phyloP scores from a whole-genome alignment of 2,888 invertebrate species.

The Linnaemya vulpina region DNA sequence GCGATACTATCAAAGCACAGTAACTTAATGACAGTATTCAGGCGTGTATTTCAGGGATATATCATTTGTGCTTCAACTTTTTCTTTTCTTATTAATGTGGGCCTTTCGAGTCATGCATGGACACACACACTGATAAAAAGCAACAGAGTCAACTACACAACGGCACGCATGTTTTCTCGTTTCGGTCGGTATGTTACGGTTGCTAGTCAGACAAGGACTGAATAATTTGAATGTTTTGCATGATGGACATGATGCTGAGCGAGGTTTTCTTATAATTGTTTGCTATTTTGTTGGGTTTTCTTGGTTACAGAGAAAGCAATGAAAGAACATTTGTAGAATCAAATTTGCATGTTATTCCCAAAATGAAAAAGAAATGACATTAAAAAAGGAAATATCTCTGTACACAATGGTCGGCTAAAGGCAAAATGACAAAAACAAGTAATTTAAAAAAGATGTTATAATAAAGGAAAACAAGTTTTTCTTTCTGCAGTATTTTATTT shows the following conservation, averaged over 20 bases:
- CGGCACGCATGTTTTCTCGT: slow-evolving; percentile 62
- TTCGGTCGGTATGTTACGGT: slow-evolving; percentile 46
- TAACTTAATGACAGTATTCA: slow-evolving; percentile 13
- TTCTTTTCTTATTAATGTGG: slow-evolving; percentile 47
- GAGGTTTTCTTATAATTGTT: slow-evolving; percentile 33
- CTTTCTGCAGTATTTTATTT: background rate
- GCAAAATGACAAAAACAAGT: slow-evolving; percentile 32
- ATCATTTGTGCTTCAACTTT: background rate
- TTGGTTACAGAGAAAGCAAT: slow-evolving; percentile 30
- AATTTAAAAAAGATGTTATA: slow-evolving; percentile 48
- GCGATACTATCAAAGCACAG: background rate
- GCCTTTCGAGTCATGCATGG: slow-evolving; percentile 78
- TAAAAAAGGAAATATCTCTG: slow-evolving; percentile 30
- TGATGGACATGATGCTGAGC: slow-evolving; percentile 67
- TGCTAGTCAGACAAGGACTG: slow-evolving; percentile 60
- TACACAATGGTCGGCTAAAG: slow-evolving; percentile 41
- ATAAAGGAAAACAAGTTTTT: slow-evolving; percentile 35
- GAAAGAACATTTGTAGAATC: slow-evolving; percentile 25
- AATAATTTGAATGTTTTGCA: slow-evolving; percentile 69
- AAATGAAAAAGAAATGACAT: slow-evolving; percentile 62
- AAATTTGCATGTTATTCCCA: slow-evolving; percentile 71
- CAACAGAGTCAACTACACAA: background rate
- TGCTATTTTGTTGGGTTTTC: slow-evolving; percentile 44
- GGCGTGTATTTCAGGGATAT: background rate
- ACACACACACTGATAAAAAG: slow-evolving; percentile 75